phyloP scores from a whole-genome alignment of 2,113 vertebrate species.

The Rhea americana region DNA sequence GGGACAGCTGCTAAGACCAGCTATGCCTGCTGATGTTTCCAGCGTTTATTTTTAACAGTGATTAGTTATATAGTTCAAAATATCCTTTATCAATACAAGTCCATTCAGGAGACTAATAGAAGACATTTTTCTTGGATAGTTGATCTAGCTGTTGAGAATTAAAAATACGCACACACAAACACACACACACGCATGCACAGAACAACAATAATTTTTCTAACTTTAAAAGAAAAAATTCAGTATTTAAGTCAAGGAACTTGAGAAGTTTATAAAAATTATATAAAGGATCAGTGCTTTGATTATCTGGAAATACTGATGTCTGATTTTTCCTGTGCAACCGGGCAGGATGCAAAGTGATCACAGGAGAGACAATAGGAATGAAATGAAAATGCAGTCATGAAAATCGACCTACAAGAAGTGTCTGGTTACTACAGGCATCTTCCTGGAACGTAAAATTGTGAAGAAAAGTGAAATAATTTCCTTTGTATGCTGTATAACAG shows the following conservation, averaged over 20 bases:
- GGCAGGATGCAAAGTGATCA: neutral
- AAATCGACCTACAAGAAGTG: neutral
- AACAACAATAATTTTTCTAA: neutral
- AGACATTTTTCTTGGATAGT: neutral
- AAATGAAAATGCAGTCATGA: neutral
- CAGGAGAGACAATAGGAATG: neutral
- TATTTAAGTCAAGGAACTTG: neutral
- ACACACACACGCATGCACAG: neutral
- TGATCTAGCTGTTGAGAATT: neutral
- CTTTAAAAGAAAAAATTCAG: neutral
- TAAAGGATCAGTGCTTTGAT: neutral
- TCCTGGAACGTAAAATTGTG: neutral
- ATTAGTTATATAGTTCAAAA: neutral
- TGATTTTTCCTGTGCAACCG: conserved; percentile 8
- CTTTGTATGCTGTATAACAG: neutral
- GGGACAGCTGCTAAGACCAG: neutral
- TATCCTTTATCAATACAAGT: neutral
- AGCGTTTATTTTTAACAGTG: neutral
- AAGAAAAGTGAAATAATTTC: neutral
- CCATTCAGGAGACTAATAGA: neutral
- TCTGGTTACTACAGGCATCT: neutral
- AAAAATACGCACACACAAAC: neutral
- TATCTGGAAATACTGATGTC: neutral
- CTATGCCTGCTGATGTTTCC: neutral
- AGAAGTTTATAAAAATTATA: conserved; percentile 1